phyloP scores from a whole-genome alignment of 2,888 invertebrate genomes.

The Drosophila heteroneura region DNA sequence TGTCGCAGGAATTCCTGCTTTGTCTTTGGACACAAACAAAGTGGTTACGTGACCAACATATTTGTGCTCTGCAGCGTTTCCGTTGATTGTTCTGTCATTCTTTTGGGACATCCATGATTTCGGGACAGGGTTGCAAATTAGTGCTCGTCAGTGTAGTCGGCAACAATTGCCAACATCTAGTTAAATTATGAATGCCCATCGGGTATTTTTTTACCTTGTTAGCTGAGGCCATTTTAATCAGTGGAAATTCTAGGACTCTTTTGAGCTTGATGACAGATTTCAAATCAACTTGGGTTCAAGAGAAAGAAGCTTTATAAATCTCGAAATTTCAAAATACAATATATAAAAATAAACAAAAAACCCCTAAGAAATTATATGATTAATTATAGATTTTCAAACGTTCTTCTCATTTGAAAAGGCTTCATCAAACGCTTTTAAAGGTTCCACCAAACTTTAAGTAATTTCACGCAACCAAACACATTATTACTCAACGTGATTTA shows the following conservation, averaged over 20 bases:
- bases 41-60: constrained; percentile 72
- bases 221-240: constrained; percentile 8
- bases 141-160: constrained; percentile 47
- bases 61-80: constrained; percentile 32
- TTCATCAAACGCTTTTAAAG: neutral
- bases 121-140: constrained; percentile 36
- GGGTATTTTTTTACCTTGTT: constrained; percentile 13
- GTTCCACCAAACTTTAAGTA: neutral
- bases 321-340: neutral
- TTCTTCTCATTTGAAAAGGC: neutral
- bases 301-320: too few species aligned
- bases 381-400: neutral
- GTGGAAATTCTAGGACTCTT: constrained; percentile 10
- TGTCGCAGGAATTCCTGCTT: constrained; percentile 19
- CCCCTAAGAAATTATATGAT: neutral
- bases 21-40: constrained; percentile 38
- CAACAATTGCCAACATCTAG: constrained; percentile 19
- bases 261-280: neutral
- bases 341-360: neutral
- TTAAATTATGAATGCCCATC: constrained; percentile 55
- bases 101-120: constrained; percentile 20
- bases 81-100: constrained; percentile 40
- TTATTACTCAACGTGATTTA: constrained; percentile 21
- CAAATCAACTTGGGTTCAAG: neutral
- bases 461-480: constrained; percentile 5